Conservation (phyloP, 2,113 vertebrate genomes). For the Stigmatopora nigra region DNA sequence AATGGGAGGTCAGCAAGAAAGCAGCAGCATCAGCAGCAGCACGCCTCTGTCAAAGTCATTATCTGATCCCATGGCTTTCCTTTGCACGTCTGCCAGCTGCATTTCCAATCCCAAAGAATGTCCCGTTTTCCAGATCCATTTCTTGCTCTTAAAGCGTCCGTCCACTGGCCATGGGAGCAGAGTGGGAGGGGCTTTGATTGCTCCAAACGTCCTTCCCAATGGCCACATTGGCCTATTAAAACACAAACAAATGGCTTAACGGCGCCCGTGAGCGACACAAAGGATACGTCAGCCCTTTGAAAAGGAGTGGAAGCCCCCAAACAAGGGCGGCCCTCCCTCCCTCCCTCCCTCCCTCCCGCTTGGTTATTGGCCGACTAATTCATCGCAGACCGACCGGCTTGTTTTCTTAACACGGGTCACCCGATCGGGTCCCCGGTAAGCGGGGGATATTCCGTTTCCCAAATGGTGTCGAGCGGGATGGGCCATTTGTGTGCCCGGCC, state of each 20-base stretch:
- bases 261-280: background rate
- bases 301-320: background rate
- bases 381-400: too few relatives aligned
- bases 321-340: background rate
- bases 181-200: background rate
- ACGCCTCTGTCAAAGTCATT: constrained; percentile 34
- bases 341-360: background rate
- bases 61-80: background rate
- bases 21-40: too few relatives aligned
- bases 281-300: background rate
- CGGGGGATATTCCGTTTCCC: background rate
- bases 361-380: background rate
- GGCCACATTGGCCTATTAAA: background rate
- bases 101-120: background rate
- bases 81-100: background rate
- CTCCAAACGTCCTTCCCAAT: background rate
- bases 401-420: too few relatives aligned
- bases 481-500: background rate
- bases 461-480: background rate
- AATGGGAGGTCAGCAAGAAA: constrained; percentile 35
- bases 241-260: background rate
- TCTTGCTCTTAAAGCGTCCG: background rate
- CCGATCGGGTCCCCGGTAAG: background rate
- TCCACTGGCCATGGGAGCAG: too few relatives aligned
- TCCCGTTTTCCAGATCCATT: background rate